Evolutionary conservation across 2,113 vertebrate species (phyloP), one percentile per base, ranked within the genome.

Genomic region (Ceyx melanurus): DNA sequence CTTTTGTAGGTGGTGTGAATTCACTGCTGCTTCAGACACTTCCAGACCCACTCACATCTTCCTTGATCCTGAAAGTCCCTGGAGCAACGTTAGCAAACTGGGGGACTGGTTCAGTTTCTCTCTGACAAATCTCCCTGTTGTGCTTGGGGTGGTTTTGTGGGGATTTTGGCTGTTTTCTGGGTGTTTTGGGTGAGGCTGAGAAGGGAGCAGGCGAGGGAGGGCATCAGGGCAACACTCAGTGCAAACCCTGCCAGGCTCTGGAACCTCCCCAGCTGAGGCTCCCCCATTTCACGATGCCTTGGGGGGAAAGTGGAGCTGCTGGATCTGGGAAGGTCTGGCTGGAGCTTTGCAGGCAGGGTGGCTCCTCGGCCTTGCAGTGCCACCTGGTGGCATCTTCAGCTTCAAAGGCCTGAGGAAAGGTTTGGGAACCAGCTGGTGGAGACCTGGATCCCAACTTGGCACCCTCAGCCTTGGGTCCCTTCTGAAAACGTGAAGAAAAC

Each of bases 11-110:
- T 25, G 16, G 4, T 20, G 4, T 17, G 5, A 43, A 31, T 19
- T 10, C 3, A 1, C 15, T 4, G 13, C 6, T 8, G 8, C 43
- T n/a, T 21, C 37, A 25, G n/a, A n/a, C 37, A 22, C n/a, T 61
- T 56, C 64, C 64, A 21, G 13, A 29, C 8, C 3, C 0, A 23
- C 4, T 10, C 18, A 4, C 13, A 8, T 13, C 31, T 22, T 4
- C 11, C 31, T 22, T 4, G 13, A 26, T 81, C 31, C 29, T 4
- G 53, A 54, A 79, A 64, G 46, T 78, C 58, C 56, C 26, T 17
- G 15, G 29, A 29, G 53, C 53, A 6, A 4, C 28, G 8, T 54
- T 54, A 14, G 53, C 53, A 54, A 54, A 54, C 29, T 7, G 12
- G 28, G 53, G 51, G 28, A 13, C 22, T 21, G 48, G 17, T 29